Conservation (phyloP, 2,888 invertebrate species). For the Acleris literana region DNA sequence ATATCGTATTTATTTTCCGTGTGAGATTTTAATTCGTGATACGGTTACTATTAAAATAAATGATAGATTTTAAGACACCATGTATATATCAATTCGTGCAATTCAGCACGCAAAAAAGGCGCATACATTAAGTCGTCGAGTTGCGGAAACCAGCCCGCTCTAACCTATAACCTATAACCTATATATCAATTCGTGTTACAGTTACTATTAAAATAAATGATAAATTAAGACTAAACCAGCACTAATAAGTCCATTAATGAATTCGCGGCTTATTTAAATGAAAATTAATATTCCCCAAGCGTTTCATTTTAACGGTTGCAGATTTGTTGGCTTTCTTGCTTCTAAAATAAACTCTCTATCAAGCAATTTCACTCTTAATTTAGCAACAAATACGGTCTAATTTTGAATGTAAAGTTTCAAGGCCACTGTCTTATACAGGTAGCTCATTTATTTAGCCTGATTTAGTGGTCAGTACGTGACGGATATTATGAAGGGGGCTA, state of each 20-base stretch:
- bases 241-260: constrained; percentile 29
- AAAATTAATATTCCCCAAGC: constrained; percentile 33
- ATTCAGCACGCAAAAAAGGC: no score
- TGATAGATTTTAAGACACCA: no score
- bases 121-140: no score
- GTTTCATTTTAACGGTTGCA: constrained; percentile 32
- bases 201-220: no score
- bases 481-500: constrained; percentile 13
- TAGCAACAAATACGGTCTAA: constrained; percentile 6
- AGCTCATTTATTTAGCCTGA: constrained; percentile 31
- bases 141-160: no score
- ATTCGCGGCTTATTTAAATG: constrained; percentile 31
- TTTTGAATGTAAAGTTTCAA: constrained; percentile 3
- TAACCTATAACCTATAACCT: no score
- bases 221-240: constrained; percentile 2
- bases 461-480: constrained; percentile 32
- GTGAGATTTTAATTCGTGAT: no score
- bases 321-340: constrained; percentile 28
- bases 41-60: no score
- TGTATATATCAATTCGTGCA: no score
- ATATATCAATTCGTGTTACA: no score
- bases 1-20: no score
- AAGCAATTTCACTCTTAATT: constrained; percentile 8
- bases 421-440: constrained; percentile 13
- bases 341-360: constrained; percentile 7